Evolutionary conservation across 2,113 vertebrate species (phyloP), one percentile per base, ranked within the genome.

Genomic region (Burhinus oedicnemus): DNA sequence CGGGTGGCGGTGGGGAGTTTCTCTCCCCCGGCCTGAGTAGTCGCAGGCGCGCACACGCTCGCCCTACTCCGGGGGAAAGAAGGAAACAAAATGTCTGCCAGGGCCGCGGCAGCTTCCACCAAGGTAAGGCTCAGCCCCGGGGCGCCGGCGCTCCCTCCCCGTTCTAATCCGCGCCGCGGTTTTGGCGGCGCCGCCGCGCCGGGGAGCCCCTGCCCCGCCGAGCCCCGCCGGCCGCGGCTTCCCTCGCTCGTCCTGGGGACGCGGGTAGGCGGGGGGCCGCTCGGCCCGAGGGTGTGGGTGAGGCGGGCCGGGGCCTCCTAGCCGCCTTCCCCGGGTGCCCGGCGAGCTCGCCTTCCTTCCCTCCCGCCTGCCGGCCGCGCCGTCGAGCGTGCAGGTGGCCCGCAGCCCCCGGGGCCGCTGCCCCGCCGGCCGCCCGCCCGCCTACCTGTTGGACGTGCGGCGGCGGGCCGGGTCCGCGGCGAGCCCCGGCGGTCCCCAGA

Each of bases 31-130:
- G 70, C 62, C 47, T 34, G 62, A 66, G 83, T 17, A 58, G 77
- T 74, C 44, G 68, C 49, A 22, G 86, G 65, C 86, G 58, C 83
- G 42, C 69, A 49, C 83, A 38, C 61, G 30, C 44, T 65, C 88
- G 32, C 45, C 45, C 62, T 58, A 8, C 74, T 95, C 89, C 7
- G 89, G 93, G 95, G 95, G 88, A 74, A 44, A 65, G 80, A 58
- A 97, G 96, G 98, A 98, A 97, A 99, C 99, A 99, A 99, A 98
- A 99, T 99, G 99, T 99, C 99, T 98, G 99, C 99, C 99, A 98
- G 98, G 96, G 97, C 97, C 69, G 97, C 95, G 72, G 81, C 75
- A 12, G 87, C 62, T 85, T 95, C 97, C 60, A 92, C 87, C 90
- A 99, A 99, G 99, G 99, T 99, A 98, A 98, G 99, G 47, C 86